Percentiles rank a stretch among this genome's conserved stretches.
Evolutionary conservation across 2,797 vertebrate species (phyloP).

Genomic region (Onychomys arenicola): DNA sequence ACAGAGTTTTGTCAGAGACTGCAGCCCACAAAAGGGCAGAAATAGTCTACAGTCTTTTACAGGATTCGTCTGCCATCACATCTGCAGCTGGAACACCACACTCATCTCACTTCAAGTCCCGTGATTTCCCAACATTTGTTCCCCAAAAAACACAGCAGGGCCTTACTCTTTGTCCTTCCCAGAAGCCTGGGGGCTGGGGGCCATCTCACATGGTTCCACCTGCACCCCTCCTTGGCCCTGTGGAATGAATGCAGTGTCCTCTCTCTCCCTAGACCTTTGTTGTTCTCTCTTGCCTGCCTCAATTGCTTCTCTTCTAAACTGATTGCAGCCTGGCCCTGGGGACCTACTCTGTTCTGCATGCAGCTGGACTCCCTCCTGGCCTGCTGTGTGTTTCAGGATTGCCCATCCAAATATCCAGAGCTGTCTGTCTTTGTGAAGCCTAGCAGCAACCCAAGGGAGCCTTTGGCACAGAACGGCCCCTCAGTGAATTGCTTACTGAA

Average conservation of each 20-base stretch:
- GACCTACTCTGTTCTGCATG: background rate
- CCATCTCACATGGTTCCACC: accelerated
- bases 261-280: no score
- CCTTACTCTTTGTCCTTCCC: background rate
- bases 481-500: background rate
- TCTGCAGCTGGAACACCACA: accelerated
- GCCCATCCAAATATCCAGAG: background rate
- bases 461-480: background rate
- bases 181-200: background rate
- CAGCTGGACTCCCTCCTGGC: accelerated
- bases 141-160: background rate
- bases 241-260: accelerated
- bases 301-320: background rate
- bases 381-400: background rate
- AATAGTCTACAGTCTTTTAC: background rate
- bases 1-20: background rate
- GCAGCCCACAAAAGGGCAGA: background rate
- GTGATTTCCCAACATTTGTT: background rate
- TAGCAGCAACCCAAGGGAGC: background rate
- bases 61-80: background rate
- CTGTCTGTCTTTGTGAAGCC: background rate
- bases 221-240: accelerated
- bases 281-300: accelerated
- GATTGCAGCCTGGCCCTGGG: background rate
- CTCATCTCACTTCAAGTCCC: background rate